Evolutionary conservation across 2,113 vertebrate species (phyloP).

Genomic region (Pimephales promelas): DNA sequence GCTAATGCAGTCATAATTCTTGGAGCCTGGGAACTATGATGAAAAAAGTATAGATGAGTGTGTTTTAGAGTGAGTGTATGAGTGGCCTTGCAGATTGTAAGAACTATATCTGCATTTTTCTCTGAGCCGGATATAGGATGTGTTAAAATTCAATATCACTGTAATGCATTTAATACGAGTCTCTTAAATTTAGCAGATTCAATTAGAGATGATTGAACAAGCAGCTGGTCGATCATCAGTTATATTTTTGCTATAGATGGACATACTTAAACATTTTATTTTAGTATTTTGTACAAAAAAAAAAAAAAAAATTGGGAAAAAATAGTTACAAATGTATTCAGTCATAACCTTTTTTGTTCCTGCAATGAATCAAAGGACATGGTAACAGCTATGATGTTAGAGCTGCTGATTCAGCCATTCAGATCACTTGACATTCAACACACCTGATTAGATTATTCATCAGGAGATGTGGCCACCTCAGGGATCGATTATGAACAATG

Average conservation of each 20-base stretch:
- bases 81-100: not conserved
- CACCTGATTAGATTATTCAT: slow-evolving; percentile 54
- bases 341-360: slow-evolving; percentile 27
- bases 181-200: not conserved
- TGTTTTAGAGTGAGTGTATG: not conserved
- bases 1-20: not conserved
- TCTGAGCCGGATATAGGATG: not conserved
- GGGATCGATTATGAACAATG: slow-evolving; percentile 47
- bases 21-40: not conserved
- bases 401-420: slow-evolving; percentile 49
- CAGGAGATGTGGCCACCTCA: slow-evolving; percentile 39
- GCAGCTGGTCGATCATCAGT: not conserved
- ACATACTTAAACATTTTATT: not conserved
- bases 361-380: slow-evolving; percentile 47
- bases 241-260: not conserved
- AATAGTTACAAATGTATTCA: not conserved
- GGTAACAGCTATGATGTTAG: slow-evolving; percentile 3
- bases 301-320: not conserved
- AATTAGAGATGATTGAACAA: not conserved
- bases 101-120: not conserved
- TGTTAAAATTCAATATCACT: slow-evolving; percentile 7
- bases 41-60: not conserved
- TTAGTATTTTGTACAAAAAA: not conserved
- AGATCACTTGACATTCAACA: slow-evolving; percentile 49
- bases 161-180: not conserved